These are phyloP conservation scores for Epinephelus coioides DNA, from an alignment of 2,797 vertebrate species.

Conservation along the genomic window DNA sequence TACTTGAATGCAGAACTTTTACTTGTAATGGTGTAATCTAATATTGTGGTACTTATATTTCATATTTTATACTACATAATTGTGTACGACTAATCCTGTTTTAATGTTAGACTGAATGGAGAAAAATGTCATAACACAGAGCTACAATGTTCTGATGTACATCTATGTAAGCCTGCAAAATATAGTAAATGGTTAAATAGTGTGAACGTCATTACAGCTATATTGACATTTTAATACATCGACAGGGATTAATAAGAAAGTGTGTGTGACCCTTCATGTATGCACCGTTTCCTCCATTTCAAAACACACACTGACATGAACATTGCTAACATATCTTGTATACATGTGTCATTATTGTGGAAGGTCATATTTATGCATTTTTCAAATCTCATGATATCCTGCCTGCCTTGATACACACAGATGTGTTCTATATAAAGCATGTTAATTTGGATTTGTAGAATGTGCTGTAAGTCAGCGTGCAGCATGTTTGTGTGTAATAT, in stretches of 20 bases:
- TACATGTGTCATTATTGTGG: slow-evolving; percentile 46
- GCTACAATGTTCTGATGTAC: not conserved
- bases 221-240: not conserved
- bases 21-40: no score
- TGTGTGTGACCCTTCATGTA: slow-evolving; percentile 1
- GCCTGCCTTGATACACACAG: not conserved
- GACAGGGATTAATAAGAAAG: not conserved
- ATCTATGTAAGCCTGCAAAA: not conserved
- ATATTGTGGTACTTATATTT: no score
- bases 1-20: no score
- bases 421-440: slow-evolving; percentile 20
- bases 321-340: slow-evolving; percentile 11
- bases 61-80: no score
- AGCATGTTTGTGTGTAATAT: not conserved
- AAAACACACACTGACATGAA: slow-evolving; percentile 1
- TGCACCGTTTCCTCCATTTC: not conserved
- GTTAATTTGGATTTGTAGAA: not conserved
- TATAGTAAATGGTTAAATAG: not conserved
- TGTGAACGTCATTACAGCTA: not conserved
- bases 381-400: slow-evolving; percentile 25
- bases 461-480: not conserved
- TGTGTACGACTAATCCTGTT: no score
- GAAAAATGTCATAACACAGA: not conserved
- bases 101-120: not conserved
- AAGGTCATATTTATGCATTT: slow-evolving; percentile 26